Evolutionary conservation across 2,113 vertebrate genomes (phyloP), one percentile per base, ranked within the genome.

Genomic region (Rutilus rutilus): DNA sequence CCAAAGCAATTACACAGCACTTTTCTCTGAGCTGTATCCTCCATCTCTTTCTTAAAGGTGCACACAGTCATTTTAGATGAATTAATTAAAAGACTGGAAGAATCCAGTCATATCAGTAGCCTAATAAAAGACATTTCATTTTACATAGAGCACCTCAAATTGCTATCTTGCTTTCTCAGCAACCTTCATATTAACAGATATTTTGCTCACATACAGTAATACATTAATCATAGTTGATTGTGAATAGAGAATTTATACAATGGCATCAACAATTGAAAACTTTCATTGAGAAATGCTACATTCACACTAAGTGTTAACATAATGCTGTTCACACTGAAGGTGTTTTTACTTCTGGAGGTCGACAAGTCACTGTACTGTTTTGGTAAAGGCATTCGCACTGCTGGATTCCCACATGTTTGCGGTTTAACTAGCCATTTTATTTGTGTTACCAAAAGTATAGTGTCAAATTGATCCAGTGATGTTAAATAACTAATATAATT

Each of bases 1-100:
- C n/a, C 62, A 82, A n/a, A 87, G 67, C n/a, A 39, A 19, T 86
- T 69, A 84, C 83, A 86, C 75, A 75, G 59, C 47, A 80, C 62
- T 52, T 78, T 36, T 69, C 64, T 25, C 33, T 78, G 80, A 47
- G 17, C 19, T n/a, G n/a, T 30, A 23, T 36, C 17, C 5, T 39
- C 33, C 8, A 71, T 12, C 25, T 74, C 39, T 76, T 47, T 75
- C 23, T 47, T 75, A 47, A 75, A 75, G 21, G 10, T 47, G 36
- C 11, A 75, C 4, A 11, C 8, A 39, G 17, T 39, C 10, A n/a
- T 23, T 71, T 69, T 0, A 0, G 15, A 80, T 21, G 21, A 19
- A 75, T 57, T 6, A 21, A 57, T 57, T 19, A 50, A 73, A 42
- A 73, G 4, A 73, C 69, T 15, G 39, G 69, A 73, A 42, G 23